Conservation (phyloP, 2,797 vertebrate genomes). For the Erithacus rubecula region DNA sequence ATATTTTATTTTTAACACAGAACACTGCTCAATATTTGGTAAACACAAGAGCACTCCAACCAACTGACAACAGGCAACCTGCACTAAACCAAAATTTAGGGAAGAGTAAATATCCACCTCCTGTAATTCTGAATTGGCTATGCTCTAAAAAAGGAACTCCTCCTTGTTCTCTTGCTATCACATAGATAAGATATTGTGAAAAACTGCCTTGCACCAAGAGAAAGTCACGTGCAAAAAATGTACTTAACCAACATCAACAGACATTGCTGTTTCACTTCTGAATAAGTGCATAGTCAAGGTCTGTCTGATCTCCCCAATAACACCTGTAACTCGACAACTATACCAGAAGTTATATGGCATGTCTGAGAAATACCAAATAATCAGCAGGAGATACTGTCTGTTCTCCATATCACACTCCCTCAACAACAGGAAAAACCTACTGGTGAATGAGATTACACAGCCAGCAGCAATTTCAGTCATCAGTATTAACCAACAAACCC, state of each 20-base stretch:
- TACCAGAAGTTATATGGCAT: fast-evolving
- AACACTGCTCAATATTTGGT: fast-evolving
- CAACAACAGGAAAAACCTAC: background rate
- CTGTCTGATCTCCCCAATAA: background rate
- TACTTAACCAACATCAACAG: background rate
- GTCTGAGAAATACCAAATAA: fast-evolving
- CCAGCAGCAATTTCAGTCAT: background rate
- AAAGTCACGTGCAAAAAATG: background rate
- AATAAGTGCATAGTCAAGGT: background rate
- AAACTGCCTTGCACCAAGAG: background rate
- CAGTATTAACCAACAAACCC: background rate
- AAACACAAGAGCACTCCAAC: background rate
- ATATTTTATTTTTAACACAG: background rate
- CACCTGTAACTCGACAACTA: background rate
- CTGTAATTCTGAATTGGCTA: background rate
- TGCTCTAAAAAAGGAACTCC: background rate
- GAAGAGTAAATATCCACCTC: background rate
- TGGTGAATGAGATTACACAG: fast-evolving
- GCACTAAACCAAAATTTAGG: background rate
- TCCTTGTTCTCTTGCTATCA: background rate
- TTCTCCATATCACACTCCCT: background rate
- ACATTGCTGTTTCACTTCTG: background rate
- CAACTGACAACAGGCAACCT: background rate
- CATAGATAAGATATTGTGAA: background rate
- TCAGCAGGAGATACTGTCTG: background rate